A percentile compares a stretch with the other conserved stretches of the same genome.
These are phyloP conservation scores for Oreochromis tanganicae DNA, from an alignment of 2,113 vertebrate species.

Conservation along the genomic window DNA sequence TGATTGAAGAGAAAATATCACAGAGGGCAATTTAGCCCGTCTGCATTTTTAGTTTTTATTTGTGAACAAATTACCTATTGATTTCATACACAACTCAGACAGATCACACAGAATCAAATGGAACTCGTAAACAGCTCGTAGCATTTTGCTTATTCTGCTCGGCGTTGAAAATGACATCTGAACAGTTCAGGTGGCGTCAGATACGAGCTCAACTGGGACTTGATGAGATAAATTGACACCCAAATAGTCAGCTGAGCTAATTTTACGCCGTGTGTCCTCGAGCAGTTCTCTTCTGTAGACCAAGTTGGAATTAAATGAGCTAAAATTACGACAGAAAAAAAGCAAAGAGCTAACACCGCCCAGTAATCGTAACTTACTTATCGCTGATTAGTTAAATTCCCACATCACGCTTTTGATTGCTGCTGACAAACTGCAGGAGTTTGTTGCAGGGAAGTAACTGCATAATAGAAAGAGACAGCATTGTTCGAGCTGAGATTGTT, in stretches of 20 bases:
- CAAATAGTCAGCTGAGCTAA: background rate
- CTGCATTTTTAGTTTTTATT: conserved; percentile 1
- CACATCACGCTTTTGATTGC: background rate
- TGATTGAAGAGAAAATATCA: conserved; percentile 1
- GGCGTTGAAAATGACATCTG: background rate
- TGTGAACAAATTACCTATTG: conserved; percentile 39
- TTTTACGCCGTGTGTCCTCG: background rate
- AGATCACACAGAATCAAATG: background rate
- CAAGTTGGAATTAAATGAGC: background rate
- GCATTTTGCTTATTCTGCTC: background rate
- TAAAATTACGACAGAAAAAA: background rate
- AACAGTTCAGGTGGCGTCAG: background rate
- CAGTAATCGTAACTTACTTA: background rate
- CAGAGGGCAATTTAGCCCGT: background rate
- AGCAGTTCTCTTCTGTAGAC: background rate
- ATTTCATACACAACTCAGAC: background rate
- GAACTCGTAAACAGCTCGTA: background rate
- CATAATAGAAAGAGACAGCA: background rate
- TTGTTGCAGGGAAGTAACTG: background rate
- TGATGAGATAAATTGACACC: background rate
- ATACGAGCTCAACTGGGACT: background rate
- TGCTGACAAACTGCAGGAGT: background rate
- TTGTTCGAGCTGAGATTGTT: background rate
- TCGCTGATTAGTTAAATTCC: background rate
- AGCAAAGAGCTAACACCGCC: background rate